phyloP scores from a whole-genome alignment of 2,888 invertebrate genomes.

The Dioctria rufipes region DNA sequence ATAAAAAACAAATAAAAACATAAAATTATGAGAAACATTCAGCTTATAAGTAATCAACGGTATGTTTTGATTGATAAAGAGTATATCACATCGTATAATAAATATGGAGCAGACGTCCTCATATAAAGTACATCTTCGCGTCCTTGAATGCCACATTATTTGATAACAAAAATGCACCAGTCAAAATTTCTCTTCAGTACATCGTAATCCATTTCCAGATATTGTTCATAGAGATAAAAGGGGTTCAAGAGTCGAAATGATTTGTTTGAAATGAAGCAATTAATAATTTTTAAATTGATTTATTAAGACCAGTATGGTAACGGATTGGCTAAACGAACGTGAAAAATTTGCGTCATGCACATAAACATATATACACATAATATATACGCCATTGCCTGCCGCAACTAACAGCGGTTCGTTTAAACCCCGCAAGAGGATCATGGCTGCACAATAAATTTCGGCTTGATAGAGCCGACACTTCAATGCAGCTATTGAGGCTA shows the following conservation, averaged over 20 bases:
- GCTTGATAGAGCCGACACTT: too few relatives aligned
- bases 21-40: not conserved
- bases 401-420: too few relatives aligned
- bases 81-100: not conserved
- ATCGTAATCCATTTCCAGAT: slow-evolving; percentile 15
- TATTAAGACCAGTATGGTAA: not conserved
- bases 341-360: too few relatives aligned
- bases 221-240: slow-evolving; percentile 25
- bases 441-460: too few relatives aligned
- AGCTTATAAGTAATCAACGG: not conserved
- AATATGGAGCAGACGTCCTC: slow-evolving; percentile 11
- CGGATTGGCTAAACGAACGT: slow-evolving; percentile 5
- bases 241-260: slow-evolving; percentile 32
- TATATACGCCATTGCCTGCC: too few relatives aligned
- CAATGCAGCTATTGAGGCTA: too few relatives aligned
- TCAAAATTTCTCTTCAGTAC: not conserved
- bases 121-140: not conserved
- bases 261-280: slow-evolving; percentile 35
- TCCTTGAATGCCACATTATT: slow-evolving; percentile 23
- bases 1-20: slow-evolving; percentile 55
- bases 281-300: slow-evolving; percentile 51
- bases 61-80: too few relatives aligned
- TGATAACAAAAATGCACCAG: slow-evolving; percentile 2
- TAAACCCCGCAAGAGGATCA: too few relatives aligned
- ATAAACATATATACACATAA: too few relatives aligned